Conservation (phyloP, 2,888 invertebrate species). For the Syritta pipiens region DNA sequence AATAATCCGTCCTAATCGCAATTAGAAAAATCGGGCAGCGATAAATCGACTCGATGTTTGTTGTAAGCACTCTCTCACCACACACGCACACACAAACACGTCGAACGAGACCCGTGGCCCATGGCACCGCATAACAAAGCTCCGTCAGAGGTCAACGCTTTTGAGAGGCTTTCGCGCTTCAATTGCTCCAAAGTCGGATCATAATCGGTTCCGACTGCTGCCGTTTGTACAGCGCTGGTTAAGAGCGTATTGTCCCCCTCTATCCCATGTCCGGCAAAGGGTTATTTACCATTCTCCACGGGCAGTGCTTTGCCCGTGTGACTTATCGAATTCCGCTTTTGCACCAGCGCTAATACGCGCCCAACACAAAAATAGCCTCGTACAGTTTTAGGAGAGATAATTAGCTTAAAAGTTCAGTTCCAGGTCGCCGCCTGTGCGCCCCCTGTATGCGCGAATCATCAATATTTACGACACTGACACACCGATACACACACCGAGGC, state of each 20-base stretch:
- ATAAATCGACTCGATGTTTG: too few species aligned
- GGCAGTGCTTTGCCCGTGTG: constrained; percentile 23
- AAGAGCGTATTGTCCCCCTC: too few species aligned
- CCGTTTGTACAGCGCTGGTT: too few species aligned
- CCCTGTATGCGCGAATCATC: constrained; percentile 48
- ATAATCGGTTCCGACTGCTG: constrained; percentile 25
- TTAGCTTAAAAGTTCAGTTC: constrained; percentile 75
- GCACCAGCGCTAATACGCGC: constrained; percentile 6
- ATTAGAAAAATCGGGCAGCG: constrained; percentile 24
- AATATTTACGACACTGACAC: constrained; percentile 57
- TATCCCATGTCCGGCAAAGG: neutral
- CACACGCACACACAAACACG: neutral
- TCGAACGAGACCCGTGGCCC: neutral
- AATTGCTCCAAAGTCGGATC: constrained; percentile 39
- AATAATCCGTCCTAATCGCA: constrained; percentile 43
- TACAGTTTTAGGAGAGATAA: constrained; percentile 57
- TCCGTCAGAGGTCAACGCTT: constrained; percentile 39
- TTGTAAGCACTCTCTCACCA: too few species aligned
- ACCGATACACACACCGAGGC: neutral
- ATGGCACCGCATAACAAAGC: constrained; percentile 18
- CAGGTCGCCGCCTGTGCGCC: constrained; percentile 75
- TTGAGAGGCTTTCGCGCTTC: constrained; percentile 48
- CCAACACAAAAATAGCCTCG: constrained; percentile 44
- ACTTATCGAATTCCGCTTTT: constrained; percentile 42
- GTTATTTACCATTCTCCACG: constrained; percentile 53